These are phyloP conservation scores for Puma concolor DNA, from an alignment of 2,113 vertebrate species.

Conservation along the genomic window DNA sequence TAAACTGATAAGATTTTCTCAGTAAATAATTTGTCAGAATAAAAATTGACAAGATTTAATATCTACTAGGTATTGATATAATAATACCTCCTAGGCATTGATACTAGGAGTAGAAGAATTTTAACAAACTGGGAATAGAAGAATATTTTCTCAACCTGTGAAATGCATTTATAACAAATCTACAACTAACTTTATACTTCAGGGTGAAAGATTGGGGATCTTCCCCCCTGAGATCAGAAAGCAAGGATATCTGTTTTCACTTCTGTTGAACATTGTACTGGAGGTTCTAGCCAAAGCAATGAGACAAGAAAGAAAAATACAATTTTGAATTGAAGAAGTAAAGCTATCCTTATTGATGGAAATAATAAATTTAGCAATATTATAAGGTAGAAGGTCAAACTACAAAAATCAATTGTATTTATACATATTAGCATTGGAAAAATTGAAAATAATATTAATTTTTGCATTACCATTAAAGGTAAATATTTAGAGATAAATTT, in stretches of 20 bases:
- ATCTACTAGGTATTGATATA: background rate
- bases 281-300: background rate
- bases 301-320: background rate
- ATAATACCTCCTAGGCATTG: background rate
- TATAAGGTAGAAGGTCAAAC: background rate
- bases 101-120: background rate
- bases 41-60: background rate
- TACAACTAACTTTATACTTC: background rate
- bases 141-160: background rate
- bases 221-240: background rate
- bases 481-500: background rate
- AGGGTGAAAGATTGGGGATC: background rate
- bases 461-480: background rate
- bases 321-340: background rate
- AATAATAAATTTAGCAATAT: background rate
- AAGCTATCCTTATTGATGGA: background rate
- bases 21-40: background rate
- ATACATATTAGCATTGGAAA: background rate
- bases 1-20: background rate
- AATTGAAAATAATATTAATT: background rate
- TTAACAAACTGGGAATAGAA: background rate
- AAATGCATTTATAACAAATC: background rate
- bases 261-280: background rate
- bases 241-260: background rate
- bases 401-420: background rate